Percentiles rank a stretch among this genome's conserved stretches.
Conservation (phyloP, 2,113 vertebrate genomes). For the Condylura cristata region DNA sequence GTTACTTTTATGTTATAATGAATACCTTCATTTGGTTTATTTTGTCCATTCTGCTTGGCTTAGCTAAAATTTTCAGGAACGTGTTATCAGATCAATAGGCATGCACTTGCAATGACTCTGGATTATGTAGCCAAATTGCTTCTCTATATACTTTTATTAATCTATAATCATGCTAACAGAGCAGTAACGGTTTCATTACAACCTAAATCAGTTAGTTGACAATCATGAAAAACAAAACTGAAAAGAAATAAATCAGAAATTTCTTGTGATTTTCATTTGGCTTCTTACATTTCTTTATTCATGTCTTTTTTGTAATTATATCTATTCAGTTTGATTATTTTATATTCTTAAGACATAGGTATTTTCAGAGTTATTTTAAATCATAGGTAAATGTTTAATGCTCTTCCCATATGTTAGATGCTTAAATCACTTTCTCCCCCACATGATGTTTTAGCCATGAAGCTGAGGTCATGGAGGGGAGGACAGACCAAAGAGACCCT, state of each 20-base stretch:
- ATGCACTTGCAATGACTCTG: constrained; percentile 53
- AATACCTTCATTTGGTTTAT: constrained; percentile 63
- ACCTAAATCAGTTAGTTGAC: constrained; percentile 42
- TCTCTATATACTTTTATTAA: constrained; percentile 74
- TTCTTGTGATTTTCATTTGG: constrained; percentile 41
- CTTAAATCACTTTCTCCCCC: not conserved
- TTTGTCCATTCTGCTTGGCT: constrained; percentile 68
- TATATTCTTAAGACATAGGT: not conserved
- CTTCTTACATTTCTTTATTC: constrained; percentile 42
- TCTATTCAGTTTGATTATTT: not conserved
- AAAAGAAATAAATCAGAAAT: constrained; percentile 49
- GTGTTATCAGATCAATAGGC: constrained; percentile 62
- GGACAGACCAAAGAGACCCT: not conserved
- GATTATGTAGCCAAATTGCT: constrained; percentile 64
- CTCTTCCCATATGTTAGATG: not conserved
- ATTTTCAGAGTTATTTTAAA: not conserved
- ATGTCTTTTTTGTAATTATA: not conserved
- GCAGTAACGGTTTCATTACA: not conserved
- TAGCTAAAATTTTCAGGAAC: constrained; percentile 71
- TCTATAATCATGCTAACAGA: constrained; percentile 55
- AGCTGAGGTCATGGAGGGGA: not conserved
- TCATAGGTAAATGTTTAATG: not conserved
- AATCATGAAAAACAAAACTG: constrained; percentile 59
- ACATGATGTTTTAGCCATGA: not conserved
- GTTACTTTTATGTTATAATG: not conserved